These are phyloP conservation scores for Bombus soroeensis DNA, from an alignment of 1,140 invertebrate species.

Conservation along the genomic window DNA sequence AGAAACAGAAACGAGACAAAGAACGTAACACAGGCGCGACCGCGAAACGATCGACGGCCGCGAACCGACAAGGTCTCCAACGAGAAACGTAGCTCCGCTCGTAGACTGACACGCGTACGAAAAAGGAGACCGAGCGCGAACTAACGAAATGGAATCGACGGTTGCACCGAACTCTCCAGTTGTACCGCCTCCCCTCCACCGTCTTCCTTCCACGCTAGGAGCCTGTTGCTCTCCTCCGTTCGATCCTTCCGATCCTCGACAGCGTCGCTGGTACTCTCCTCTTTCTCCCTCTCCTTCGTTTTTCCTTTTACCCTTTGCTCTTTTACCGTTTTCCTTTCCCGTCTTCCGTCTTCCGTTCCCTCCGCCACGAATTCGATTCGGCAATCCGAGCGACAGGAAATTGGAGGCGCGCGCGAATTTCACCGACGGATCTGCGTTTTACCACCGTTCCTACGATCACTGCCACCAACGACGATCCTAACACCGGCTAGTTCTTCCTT, in stretches of 20 bases:
- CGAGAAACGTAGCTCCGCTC: conserved; percentile 18
- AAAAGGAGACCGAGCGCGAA: conserved; percentile 50
- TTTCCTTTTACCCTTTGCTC: background rate
- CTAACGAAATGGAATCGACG: conserved; percentile 56
- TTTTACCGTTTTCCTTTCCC: conserved; percentile 6
- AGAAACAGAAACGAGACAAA: conserved; percentile 1
- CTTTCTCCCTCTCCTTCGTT: conserved; percentile 18
- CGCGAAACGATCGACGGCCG: conserved; percentile 27
- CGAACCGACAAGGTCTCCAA: conserved; percentile 47
- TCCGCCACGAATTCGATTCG: conserved; percentile 9
- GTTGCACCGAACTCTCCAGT: conserved; percentile 51
- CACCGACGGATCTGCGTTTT: conserved; percentile 38
- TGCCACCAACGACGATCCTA: background rate
- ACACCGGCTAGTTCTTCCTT: background rate
- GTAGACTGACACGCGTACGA: conserved; percentile 42
- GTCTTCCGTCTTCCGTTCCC: conserved; percentile 37
- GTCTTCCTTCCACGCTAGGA: conserved; percentile 56
- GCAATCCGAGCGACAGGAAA: conserved; percentile 7
- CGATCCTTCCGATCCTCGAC: conserved; percentile 54
- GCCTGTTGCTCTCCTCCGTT: conserved; percentile 60
- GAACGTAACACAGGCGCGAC: conserved; percentile 40
- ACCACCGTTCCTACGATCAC: conserved; percentile 5
- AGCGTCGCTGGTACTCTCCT: conserved; percentile 24
- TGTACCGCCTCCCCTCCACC: conserved; percentile 49
- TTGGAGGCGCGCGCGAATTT: conserved; percentile 29